phyloP scores from a whole-genome alignment of 2,113 vertebrate genomes.

The Phrynosoma platyrhinos region DNA sequence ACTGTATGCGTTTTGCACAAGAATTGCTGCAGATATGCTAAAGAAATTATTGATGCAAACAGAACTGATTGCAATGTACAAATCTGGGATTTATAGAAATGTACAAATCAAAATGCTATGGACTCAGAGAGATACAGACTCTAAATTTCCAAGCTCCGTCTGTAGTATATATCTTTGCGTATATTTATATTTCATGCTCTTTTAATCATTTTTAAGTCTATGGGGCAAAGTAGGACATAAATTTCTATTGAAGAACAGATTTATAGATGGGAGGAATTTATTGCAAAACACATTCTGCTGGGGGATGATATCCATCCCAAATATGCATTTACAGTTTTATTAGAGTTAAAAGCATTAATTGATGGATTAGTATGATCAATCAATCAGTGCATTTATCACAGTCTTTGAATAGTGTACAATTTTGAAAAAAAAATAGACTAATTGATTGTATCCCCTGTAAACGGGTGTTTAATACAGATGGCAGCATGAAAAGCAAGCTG shows the following conservation, averaged over 20 bases:
- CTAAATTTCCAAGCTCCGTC: not conserved
- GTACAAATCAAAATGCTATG: not conserved
- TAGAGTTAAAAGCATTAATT: conserved; percentile 24
- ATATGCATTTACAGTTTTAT: conserved; percentile 22
- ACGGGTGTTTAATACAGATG: not conserved
- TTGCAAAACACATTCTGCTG: conserved; percentile 7
- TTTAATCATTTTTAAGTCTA: not conserved
- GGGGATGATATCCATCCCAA: not conserved
- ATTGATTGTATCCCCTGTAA: not conserved
- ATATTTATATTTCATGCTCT: not conserved
- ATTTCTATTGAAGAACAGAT: conserved; percentile 2
- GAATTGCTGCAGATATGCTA: not conserved
- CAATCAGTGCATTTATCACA: not conserved
- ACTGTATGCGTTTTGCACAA: not conserved
- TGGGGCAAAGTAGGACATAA: not conserved
- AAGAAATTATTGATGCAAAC: not conserved
- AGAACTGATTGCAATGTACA: not conserved
- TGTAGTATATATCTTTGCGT: not conserved
- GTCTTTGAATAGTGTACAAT: conserved; percentile 1
- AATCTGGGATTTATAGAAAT: not conserved
- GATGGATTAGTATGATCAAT: conserved; percentile 4
- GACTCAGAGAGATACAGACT: not conserved
- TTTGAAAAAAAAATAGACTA: not conserved
- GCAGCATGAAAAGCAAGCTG: not conserved
- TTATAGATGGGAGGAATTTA: conserved; percentile 17